Base-by-base conservation (phyloP, 2,113 vertebrate genomes). In the Paedocypris sp. region DNA sequence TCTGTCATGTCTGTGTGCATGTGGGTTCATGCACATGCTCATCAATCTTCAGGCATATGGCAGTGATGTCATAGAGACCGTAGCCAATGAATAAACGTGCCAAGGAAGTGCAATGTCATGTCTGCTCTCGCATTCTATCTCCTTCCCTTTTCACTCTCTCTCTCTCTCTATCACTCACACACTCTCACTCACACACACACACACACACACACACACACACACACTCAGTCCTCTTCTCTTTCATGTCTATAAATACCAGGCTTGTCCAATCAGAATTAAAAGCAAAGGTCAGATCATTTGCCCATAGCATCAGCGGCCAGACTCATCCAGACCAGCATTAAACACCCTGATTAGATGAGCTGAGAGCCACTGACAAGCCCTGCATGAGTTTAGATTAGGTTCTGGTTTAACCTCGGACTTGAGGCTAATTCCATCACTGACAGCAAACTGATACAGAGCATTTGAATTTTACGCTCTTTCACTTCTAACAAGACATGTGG, bases 261-360 rank as follows among this genome's bases (percentile, higher is more conserved):
- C 52, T 54, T 25, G 54, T 66, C 36, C 39, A 66, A 52, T 60
- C 64, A 45, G 36, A 60, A 47, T 41, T 13, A 48, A 66, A 65
- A 28, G 12, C 48, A 66, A 60, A 66, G 64, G 64, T 66, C 64
- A 66, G 47, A 60, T 66, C 49, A 42, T 51, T 60, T 23, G 16
- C 19, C 64, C 46, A 64, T 8, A 39, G 38, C 25, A 25, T 23
- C 47, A 50, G 25, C 47, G 43, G 41, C 33, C 16, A 38, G 16
- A 45, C 46, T 60, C 38, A 51, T 43, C 19, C 16, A 46, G 47
- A 13, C 22, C 22, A 31, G 36, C 64, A 60, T 52, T 66, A 32
- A 36, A 38, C 26, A 52, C 32, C 23, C 42, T 32, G 26, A 29
- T n/a, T n/a, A n/a, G n/a, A n/a, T n/a, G n/a, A n/a, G n/a, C n/a